Evolutionary conservation across 1,140 invertebrate species (phyloP).

Genomic region (Camponotus floridanus): DNA sequence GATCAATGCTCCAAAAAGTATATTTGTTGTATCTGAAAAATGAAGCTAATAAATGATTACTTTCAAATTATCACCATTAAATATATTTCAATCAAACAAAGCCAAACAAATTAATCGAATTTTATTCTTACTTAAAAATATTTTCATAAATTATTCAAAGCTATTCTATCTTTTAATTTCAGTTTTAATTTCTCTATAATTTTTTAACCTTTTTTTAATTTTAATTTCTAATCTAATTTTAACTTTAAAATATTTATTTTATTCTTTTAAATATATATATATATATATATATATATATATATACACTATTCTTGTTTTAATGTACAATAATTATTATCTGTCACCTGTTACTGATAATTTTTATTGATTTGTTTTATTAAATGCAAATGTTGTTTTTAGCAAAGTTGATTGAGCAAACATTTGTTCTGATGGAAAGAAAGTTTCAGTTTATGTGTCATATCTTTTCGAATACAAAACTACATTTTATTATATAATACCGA

Average conservation of each 20-base stretch:
- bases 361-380: background rate
- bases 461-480: background rate
- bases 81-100: conserved; percentile 6
- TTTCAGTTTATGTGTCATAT: background rate
- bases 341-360: background rate
- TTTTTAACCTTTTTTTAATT: background rate
- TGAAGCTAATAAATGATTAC: background rate
- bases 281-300: no score
- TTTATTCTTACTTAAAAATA: background rate
- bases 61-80: background rate
- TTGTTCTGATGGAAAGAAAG: background rate
- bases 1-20: background rate
- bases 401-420: background rate
- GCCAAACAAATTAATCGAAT: background rate
- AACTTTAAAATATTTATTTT: background rate
- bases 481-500: background rate
- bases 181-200: background rate
- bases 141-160: background rate
- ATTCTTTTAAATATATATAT: background rate
- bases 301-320: background rate
- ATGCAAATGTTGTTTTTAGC: background rate
- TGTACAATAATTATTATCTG: background rate
- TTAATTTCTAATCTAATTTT: no score
- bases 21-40: background rate
- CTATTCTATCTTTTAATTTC: background rate